phyloP scores from a whole-genome alignment of 2,113 vertebrate genomes.

The Oncorhynchus gorbuscha region DNA sequence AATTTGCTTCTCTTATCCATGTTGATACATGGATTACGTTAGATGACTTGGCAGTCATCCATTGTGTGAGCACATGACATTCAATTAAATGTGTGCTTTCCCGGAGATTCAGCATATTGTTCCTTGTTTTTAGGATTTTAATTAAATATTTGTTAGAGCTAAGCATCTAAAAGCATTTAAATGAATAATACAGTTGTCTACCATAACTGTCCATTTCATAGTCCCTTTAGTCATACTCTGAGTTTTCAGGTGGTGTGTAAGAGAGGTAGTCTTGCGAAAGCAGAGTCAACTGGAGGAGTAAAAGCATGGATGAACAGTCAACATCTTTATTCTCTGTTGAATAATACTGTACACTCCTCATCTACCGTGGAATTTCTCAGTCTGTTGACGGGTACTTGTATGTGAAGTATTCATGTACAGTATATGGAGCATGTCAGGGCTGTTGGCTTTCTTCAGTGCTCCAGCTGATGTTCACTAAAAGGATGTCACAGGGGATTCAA shows the following conservation, averaged over 20 bases:
- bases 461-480: background rate
- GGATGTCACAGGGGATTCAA: background rate
- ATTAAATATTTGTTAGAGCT: slow-evolving; percentile 5
- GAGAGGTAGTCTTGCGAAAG: too few relatives aligned
- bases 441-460: background rate
- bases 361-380: background rate
- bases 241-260: too few relatives aligned
- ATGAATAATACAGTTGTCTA: background rate
- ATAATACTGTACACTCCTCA: background rate
- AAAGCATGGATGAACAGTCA: slow-evolving; percentile 40
- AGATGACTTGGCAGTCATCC: slow-evolving; percentile 59
- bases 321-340: slow-evolving; percentile 54
- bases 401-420: too few relatives aligned
- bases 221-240: too few relatives aligned
- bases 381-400: background rate
- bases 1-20: slow-evolving; percentile 30
- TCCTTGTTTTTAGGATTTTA: slow-evolving; percentile 24
- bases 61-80: slow-evolving; percentile 35
- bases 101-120: slow-evolving; percentile 34
- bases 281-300: slow-evolving; percentile 16
- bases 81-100: slow-evolving; percentile 52
- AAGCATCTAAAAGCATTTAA: slow-evolving; percentile 7
- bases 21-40: slow-evolving; percentile 59
- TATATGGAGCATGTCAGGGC: background rate
- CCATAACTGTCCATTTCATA: too few relatives aligned